Percentiles rank a stretch among this genome's conserved stretches.
phyloP scores from a whole-genome alignment of 2,797 vertebrate species.

The Sparidentex hasta region DNA sequence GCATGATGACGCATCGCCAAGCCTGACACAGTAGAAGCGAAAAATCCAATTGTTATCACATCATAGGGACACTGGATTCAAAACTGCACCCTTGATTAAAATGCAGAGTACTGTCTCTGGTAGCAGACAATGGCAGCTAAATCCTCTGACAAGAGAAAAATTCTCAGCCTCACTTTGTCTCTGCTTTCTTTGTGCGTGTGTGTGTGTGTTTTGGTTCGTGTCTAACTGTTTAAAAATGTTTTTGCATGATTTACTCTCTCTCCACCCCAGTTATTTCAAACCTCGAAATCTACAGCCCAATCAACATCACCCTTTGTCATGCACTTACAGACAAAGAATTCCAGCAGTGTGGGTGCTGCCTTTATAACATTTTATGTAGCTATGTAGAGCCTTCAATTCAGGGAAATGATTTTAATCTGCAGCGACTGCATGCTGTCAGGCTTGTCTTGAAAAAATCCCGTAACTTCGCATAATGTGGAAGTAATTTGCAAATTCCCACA shows the following conservation, averaged over 20 bases:
- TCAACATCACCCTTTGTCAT: conserved; percentile 47
- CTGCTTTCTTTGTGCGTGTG: conserved; percentile 35
- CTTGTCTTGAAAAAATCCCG: conserved; percentile 2
- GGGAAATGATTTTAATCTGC: conserved; percentile 15
- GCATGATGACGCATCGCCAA: conserved; percentile 33
- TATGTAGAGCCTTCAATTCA: conserved; percentile 15
- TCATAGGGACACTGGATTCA: conserved; percentile 61
- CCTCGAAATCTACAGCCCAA: conserved; percentile 45
- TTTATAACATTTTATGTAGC: conserved; percentile 3
- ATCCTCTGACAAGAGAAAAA: conserved; percentile 69
- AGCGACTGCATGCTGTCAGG: not conserved
- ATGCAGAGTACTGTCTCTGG: conserved; percentile 56
- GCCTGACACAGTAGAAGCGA: not conserved
- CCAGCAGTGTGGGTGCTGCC: conserved; percentile 1
- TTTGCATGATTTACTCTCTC: conserved; percentile 54
- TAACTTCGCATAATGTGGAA: not conserved
- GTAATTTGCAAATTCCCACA: not conserved
- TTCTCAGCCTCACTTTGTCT: conserved; percentile 47
- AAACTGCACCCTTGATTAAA: conserved; percentile 70
- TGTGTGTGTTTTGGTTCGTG: conserved; percentile 32
- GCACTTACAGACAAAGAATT: conserved; percentile 38
- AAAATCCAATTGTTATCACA: conserved; percentile 51
- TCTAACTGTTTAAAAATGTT: conserved; percentile 42
- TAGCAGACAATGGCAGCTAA: conserved; percentile 71
- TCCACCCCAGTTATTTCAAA: conserved; percentile 42